Conservation (phyloP, 2,113 vertebrate species). For the Engystomops pustulosus region DNA sequence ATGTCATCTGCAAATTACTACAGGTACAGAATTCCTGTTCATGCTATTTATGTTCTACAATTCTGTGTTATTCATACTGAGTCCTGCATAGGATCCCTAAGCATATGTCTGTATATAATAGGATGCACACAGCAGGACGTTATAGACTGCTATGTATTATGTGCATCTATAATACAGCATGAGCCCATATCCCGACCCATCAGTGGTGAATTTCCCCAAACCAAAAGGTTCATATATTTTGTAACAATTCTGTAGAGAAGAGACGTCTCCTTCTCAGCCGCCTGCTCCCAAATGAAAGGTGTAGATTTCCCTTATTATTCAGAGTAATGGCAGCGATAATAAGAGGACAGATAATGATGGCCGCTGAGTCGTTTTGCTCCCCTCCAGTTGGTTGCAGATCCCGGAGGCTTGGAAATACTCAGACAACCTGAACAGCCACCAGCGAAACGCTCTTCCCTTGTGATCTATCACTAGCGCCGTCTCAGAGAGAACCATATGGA, state of each 20-base stretch:
- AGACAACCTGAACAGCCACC: background rate
- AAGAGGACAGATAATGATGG: conserved; percentile 29
- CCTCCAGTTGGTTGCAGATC: background rate
- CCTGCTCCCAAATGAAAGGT: background rate
- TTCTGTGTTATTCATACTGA: no score
- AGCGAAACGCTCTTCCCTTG: background rate
- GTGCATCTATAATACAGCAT: no score
- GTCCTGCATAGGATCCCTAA: no score
- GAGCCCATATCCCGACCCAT: no score
- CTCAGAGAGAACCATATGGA: background rate
- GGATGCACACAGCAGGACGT: no score
- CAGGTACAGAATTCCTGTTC: no score
- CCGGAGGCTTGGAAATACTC: background rate
- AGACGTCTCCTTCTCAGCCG: background rate
- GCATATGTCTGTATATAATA: no score
- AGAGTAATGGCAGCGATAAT: background rate
- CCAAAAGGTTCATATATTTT: background rate
- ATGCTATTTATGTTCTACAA: no score
- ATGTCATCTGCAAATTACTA: no score
- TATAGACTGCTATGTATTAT: no score
- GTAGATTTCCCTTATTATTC: background rate
- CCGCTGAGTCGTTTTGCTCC: background rate
- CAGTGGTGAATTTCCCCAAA: no score
- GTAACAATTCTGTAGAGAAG: background rate
- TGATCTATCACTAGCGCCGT: background rate